phyloP scores from a whole-genome alignment of 2,797 vertebrate genomes.

The Gobionotothen gibberifrons region DNA sequence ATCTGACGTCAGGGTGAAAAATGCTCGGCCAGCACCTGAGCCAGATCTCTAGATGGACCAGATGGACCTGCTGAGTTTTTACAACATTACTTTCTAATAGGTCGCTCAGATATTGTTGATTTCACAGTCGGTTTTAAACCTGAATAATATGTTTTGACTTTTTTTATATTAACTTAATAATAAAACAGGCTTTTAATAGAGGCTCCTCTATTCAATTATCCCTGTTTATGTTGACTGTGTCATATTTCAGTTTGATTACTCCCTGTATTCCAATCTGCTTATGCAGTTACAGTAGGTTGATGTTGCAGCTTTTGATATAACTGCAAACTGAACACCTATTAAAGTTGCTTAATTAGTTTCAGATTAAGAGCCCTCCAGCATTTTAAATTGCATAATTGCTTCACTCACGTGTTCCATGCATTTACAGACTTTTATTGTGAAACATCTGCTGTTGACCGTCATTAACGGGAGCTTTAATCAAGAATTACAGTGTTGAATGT shows the following conservation, averaged over 20 bases:
- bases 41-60: conserved; percentile 55
- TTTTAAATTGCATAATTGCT: background rate
- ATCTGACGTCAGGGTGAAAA: conserved; percentile 59
- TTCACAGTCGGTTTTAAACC: conserved; percentile 15
- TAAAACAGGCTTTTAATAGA: conserved; percentile 14
- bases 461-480: background rate
- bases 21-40: conserved; percentile 39
- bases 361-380: conserved; percentile 21
- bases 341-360: conserved; percentile 9
- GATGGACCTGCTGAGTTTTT: conserved; percentile 65
- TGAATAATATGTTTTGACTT: too few species aligned
- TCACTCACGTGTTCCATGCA: background rate
- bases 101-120: conserved; percentile 29
- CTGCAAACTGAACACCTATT: conserved; percentile 12
- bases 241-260: conserved; percentile 13
- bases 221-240: conserved; percentile 15
- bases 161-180: background rate
- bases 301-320: conserved; percentile 14
- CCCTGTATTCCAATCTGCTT: conserved; percentile 8
- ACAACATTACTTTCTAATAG: conserved; percentile 40
- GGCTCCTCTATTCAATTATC: conserved; percentile 2
- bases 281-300: background rate
- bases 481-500: background rate
- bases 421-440: conserved; percentile 7
- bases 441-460: conserved; percentile 1